These are phyloP conservation scores for Heliconius eleuchia DNA, from an alignment of 1,140 invertebrate genomes.

Conservation along the genomic window DNA sequence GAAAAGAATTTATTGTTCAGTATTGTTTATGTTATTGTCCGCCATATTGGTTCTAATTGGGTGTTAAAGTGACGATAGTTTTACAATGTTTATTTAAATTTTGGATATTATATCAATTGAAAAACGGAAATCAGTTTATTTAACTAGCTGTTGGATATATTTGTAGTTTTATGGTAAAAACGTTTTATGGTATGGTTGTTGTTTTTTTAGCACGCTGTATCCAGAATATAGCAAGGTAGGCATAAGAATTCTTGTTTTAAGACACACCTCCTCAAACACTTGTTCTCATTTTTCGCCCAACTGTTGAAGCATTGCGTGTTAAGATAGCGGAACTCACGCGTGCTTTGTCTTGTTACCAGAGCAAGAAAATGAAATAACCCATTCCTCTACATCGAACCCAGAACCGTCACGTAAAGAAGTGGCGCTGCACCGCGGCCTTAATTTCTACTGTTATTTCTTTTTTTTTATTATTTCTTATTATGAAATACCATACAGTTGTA, in stretches of 20 bases:
- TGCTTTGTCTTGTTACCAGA: no score
- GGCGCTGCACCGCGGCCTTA: no score
- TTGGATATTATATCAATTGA: background rate
- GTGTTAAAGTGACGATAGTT: slow-evolving; percentile 35
- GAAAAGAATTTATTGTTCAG: slow-evolving; percentile 42
- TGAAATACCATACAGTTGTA: no score
- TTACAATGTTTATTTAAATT: slow-evolving; percentile 29
- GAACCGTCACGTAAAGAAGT: no score
- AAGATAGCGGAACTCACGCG: no score
- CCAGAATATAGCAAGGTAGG: background rate
- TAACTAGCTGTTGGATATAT: background rate
- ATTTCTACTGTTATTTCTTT: no score
- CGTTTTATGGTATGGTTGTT: background rate
- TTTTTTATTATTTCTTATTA: no score
- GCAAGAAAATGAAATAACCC: no score
- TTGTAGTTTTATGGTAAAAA: background rate
- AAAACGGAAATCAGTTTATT: background rate
- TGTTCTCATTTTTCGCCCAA: no score
- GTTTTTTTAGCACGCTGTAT: background rate
- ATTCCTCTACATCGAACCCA: no score
- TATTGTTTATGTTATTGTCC: slow-evolving; percentile 46
- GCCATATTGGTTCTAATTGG: slow-evolving; percentile 44
- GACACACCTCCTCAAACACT: background rate
- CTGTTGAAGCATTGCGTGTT: no score
- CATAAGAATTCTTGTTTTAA: background rate